Conservation (phyloP, 2,888 invertebrate species). For the Drosophila macrospina region DNA sequence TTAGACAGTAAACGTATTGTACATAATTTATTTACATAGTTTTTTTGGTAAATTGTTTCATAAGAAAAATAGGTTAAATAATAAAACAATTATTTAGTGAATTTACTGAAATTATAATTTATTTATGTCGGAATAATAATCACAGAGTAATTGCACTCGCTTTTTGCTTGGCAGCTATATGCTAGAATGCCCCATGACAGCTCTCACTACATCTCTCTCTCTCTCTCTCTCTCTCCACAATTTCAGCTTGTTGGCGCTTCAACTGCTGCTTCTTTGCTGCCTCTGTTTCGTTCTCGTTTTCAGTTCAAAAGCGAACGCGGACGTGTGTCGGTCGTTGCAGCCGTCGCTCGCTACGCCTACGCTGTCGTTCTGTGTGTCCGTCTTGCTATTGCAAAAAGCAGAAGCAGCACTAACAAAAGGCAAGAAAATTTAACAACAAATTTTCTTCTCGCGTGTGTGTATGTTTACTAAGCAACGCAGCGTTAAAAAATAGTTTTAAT, state of each 20-base stretch:
- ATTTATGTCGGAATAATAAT: too few relatives aligned
- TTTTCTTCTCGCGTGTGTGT: slow-evolving; percentile 53
- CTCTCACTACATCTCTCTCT: slow-evolving; percentile 17
- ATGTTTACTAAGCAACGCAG: slow-evolving; percentile 17
- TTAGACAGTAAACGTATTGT: too few relatives aligned
- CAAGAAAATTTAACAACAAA: slow-evolving; percentile 50
- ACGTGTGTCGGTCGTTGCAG: slow-evolving; percentile 61
- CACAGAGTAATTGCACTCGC: too few relatives aligned
- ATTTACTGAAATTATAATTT: too few relatives aligned
- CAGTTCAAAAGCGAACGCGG: slow-evolving; percentile 61
- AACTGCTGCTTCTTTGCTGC: slow-evolving; percentile 41
- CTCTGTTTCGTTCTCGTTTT: slow-evolving; percentile 52
- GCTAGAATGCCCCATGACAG: slow-evolving; percentile 33
- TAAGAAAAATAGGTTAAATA: too few relatives aligned
- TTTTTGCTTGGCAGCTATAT: slow-evolving; percentile 3
- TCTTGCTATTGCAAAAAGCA: slow-evolving; percentile 72
- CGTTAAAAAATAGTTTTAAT: slow-evolving; percentile 44
- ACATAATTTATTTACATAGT: too few relatives aligned
- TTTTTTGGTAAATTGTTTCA: too few relatives aligned
- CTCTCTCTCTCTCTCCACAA: slow-evolving; percentile 16
- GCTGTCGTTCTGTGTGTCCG: slow-evolving; percentile 58
- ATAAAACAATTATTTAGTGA: too few relatives aligned
- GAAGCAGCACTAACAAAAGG: slow-evolving; percentile 45
- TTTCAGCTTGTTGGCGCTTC: slow-evolving; percentile 39
- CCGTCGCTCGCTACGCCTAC: slow-evolving; percentile 58